phyloP scores from a whole-genome alignment of 2,888 invertebrate genomes.

The Pseudolycoriella hygida region DNA sequence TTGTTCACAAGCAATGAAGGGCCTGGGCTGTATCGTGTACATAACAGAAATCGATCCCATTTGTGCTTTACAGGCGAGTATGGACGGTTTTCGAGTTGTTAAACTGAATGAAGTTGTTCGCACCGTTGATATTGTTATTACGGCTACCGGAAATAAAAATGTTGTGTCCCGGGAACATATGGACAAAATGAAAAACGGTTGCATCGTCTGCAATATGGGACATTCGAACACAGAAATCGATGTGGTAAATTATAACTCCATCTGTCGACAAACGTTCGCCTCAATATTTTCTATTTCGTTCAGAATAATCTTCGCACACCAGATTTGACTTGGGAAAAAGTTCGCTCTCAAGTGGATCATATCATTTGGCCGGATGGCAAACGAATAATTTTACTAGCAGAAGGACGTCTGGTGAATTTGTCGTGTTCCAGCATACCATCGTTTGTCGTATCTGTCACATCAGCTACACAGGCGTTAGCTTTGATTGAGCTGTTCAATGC shows the following conservation, averaged over 20 bases:
- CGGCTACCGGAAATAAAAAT: slow-evolving; percentile 96
- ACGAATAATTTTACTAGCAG: slow-evolving; percentile 80
- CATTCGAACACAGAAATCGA: slow-evolving; percentile 95
- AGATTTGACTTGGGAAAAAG: slow-evolving; percentile 93
- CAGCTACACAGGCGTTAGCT: slow-evolving; percentile 91
- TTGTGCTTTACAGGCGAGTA: slow-evolving; percentile 84
- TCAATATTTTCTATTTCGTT: slow-evolving; percentile 8
- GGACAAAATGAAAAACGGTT: slow-evolving; percentile 93
- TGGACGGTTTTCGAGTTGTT: slow-evolving; percentile 93
- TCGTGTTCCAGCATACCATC: slow-evolving; percentile 95
- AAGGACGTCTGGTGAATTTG: slow-evolving; percentile 87
- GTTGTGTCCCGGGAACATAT: slow-evolving; percentile 89
- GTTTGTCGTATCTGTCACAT: slow-evolving; percentile 94
- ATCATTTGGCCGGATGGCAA: slow-evolving; percentile 97
- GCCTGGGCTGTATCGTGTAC: slow-evolving; percentile 76
- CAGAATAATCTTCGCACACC: slow-evolving; percentile 81
- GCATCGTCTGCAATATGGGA: slow-evolving; percentile 93
- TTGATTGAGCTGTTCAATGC: slow-evolving; percentile 95
- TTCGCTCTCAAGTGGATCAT: slow-evolving; percentile 94
- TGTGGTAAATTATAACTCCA: slow-evolving; percentile 37
- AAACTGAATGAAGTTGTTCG: slow-evolving; percentile 86
- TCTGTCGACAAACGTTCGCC: too few relatives aligned
- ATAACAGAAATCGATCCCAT: slow-evolving; percentile 94
- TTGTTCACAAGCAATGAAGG: slow-evolving; percentile 87
- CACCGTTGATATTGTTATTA: slow-evolving; percentile 87